Evolutionary conservation across 2,113 vertebrate genomes (phyloP), one percentile per base, ranked within the genome.

Genomic region (Tetrao urogallus): DNA sequence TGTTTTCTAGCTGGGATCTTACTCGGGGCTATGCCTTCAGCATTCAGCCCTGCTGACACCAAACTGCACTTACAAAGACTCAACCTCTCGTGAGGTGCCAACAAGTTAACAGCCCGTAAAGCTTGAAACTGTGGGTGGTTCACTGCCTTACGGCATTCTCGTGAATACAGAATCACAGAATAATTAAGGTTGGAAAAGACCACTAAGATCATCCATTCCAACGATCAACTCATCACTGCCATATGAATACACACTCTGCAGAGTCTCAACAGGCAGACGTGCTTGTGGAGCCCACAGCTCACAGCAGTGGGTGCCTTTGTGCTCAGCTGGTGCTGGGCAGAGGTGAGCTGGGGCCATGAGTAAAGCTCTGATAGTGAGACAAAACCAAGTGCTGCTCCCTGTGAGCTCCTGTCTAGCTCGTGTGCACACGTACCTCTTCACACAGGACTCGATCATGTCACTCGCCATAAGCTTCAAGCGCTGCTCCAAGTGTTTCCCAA

Each of bases 371-470:
- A 48, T 7, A 74, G 10, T 10, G 47, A 71, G 57, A 54, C 17
- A 82, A 30, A 42, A 57, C 11, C 50, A 57, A 3, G 0, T 3
- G 4, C 3, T 73, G 43, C 27, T 74, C 21, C 24, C 45, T 18
- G 7, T n/a, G 32, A 84, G 40, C 10, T 74, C 8, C 40, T 30
- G 21, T 32, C 60, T 22, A 27, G 52, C 8, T 82, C 1, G 0
- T 18, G 4, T 1, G 93, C 28, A 18, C 28, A 71, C 89, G 69
- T 84, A 99, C 99, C 99, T 98, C 96, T 99, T 99, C 47, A 99
- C 98, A 66, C 99, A 99, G 63, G 99, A 99, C 92, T 99, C 99
- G 2, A 99, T 99, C 99, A 99, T 99, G 97, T 99, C 99, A 80
- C 99, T 99, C 17, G 99, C 99, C 99, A 99, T 99, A 48, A 99